These are phyloP conservation scores for Alviniconcha strummeri DNA, from an alignment of 2,888 invertebrate genomes.

Conservation along the genomic window DNA sequence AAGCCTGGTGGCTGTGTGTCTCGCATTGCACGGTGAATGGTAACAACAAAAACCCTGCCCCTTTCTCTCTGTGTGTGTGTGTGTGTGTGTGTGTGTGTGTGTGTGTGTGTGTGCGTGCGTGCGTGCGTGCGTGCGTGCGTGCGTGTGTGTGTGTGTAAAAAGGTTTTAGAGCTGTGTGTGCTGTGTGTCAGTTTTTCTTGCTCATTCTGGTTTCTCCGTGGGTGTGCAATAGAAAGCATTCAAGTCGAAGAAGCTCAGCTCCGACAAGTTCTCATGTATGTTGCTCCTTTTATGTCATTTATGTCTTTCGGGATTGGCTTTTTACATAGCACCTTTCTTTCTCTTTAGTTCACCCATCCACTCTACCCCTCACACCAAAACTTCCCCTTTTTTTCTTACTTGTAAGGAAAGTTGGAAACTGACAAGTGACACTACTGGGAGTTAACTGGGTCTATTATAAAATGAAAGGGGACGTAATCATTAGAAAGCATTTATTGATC, in stretches of 20 bases:
- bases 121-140: background rate
- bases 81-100: background rate
- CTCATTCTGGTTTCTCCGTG: no score
- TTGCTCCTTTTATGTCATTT: no score
- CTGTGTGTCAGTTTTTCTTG: background rate
- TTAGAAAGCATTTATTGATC: background rate
- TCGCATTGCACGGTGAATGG: background rate
- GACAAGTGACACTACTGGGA: background rate
- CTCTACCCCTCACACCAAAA: background rate
- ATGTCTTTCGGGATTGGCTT: no score
- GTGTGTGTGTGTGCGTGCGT: background rate
- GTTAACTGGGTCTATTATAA: background rate
- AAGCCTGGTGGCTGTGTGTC: no score
- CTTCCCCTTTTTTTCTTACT: background rate
- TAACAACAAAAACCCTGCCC: background rate
- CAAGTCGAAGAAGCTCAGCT: no score
- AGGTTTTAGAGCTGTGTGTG: background rate
- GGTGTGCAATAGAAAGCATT: no score
- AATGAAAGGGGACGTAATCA: background rate
- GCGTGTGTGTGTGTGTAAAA: background rate
- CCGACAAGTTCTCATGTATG: no score
- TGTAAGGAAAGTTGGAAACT: background rate
- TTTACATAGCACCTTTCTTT: no score
- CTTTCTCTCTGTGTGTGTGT: conserved; percentile 5
- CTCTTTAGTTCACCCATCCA: no score